Evolutionary conservation across 2,888 invertebrate genomes (phyloP).

Genomic region (Oxystoma pomonae): DNA sequence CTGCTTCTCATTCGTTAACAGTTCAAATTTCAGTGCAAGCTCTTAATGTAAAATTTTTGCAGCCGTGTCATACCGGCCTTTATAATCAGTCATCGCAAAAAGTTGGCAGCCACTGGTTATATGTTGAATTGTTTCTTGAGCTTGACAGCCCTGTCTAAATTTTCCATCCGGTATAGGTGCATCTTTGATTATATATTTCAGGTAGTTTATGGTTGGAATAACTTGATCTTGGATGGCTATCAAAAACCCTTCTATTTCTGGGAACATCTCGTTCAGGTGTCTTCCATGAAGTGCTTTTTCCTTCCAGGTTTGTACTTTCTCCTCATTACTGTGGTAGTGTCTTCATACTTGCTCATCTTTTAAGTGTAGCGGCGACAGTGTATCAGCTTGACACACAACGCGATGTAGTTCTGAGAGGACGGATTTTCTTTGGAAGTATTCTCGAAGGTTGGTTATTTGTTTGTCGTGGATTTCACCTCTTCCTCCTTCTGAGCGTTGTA

Average conservation of each 20-base stretch:
- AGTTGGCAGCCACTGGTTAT: conserved; percentile 3
- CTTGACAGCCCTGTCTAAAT: conserved; percentile 1
- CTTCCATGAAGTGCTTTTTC: conserved; percentile 13
- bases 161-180: background rate
- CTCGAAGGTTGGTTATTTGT: background rate
- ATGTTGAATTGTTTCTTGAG: conserved; percentile 4
- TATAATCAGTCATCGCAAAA: conserved; percentile 3
- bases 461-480: background rate
- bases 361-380: background rate
- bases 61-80: background rate
- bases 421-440: background rate
- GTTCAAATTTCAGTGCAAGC: background rate
- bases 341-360: background rate
- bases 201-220: conserved; percentile 3
- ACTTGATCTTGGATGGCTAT: conserved; percentile 18
- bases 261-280: conserved; percentile 15
- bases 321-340: background rate
- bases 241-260: conserved; percentile 19
- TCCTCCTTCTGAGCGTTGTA: background rate
- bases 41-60: background rate
- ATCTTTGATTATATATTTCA: conserved; percentile 1
- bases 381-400: background rate
- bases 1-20: background rate
- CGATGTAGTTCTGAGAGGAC: background rate
- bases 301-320: conserved; percentile 6